Base-by-base conservation (phyloP, 2,797 vertebrate genomes). In the Peromyscus aztecus region DNA sequence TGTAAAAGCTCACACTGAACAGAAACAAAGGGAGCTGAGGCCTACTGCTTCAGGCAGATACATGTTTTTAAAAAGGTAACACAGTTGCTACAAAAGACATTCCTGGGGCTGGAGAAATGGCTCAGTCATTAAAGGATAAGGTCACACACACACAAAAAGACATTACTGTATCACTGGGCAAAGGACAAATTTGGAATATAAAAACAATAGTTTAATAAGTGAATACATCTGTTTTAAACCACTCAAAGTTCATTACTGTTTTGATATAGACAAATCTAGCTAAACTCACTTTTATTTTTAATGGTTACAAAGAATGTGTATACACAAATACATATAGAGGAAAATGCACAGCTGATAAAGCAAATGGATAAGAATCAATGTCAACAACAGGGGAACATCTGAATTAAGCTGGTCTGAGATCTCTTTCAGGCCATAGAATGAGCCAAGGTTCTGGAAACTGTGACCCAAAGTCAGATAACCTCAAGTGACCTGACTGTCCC, bases 361-460 rank as follows among this genome's bases (percentile, higher is more conserved):
- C 7, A 85, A 81, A 86, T 59, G 19, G 40, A 27, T 34, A 55
- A 52, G 90, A 77, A 73, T 21, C 7, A 81, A 67, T 43, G 31
- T 43, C 43, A 95, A 75, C 55, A 97, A 67, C 2, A 61, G 29
- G 77, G 17, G 65, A 95, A 37, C 82, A 65, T 86, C 17, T 46
- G 2, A 63, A 85, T 43, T 82, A 92, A 89, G 59, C 29, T 85
- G 24, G 37, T 73, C 9, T 95, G 76, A n/a, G n/a, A 57, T 69
- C 57, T 94, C 77, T 63, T 95, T 95, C 63, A 90, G 84, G 6
- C 69, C 49, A 84, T 11, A 90, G 49, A 88, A 94, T 67, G 23
- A 95, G 86, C 69, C 73, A 95, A 73, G 63, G 92, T 98, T 96
- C 95, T 96, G 46, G 57, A 93, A 97, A 97, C 86, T 17, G 71